Evolutionary conservation across 2,888 invertebrate species (phyloP), one percentile per base, ranked within the genome.

Genomic region (Mechanitis messenoides): DNA sequence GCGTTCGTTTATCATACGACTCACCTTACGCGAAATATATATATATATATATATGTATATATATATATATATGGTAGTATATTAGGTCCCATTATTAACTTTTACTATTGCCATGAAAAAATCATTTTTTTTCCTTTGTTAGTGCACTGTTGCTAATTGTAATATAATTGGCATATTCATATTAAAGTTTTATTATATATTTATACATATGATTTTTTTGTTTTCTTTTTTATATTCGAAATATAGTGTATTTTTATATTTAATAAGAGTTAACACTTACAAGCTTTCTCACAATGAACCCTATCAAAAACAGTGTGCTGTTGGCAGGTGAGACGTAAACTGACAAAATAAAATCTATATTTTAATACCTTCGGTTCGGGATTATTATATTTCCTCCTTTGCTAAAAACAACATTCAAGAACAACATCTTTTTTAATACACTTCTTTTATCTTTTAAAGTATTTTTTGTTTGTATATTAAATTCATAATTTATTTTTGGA

Each of bases 231-330:
- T 20, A 20, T 20, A 20, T 20, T 20, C 20, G 20, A 20, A 20
- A 20, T 20, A 20, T 20, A 20, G 20, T 20, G 20, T 20, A 20
- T 20, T 20, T 20, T 20, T 20, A 20, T 20, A 20, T 20, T 20
- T 20, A 20, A 20, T 20, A 20, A 20, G 20, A 20, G 20, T 20
- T 7, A 38, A 38, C 4, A 20, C 20, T 7, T 38, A 71, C 71
- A 9, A 71, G 45, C 68, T 78, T 63, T 64, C 61, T 62, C 74
- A 76, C 74, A 76, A 68, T 70, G 76, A 81, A 83, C 85, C 86
- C 86, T 88, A 88, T 88, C 89, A 85, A 88, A 87, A 80, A 84
- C 85, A 81, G 87, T 87, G 87, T 89, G 89, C 81, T 77, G 79
- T 80, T 87, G 89, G 87, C 88, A 88, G 87, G 80, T 81, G 79